Evolutionary conservation across 2,797 vertebrate species (phyloP).

Genomic region (Mus minutoides): DNA sequence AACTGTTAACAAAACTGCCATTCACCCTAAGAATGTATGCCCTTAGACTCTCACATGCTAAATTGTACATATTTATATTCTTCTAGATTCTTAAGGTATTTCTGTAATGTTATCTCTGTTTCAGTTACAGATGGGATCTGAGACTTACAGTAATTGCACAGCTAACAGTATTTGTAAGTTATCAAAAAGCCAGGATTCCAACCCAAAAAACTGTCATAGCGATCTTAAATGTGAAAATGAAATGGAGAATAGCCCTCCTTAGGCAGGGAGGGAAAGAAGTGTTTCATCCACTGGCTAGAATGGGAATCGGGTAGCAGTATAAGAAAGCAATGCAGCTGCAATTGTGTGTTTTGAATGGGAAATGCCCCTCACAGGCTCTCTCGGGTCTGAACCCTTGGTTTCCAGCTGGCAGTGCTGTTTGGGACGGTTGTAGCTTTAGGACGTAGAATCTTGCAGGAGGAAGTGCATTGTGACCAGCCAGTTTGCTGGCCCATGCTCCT

Average conservation of each 20-base stretch:
- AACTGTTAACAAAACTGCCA: neutral
- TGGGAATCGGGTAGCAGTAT: neutral
- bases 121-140: neutral
- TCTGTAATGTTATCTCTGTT: neutral
- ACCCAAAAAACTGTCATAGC: neutral
- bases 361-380: too few relatives aligned
- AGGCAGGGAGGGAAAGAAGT: neutral
- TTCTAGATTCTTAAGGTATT: neutral
- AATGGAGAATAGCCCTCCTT: neutral
- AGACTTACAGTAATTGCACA: neutral
- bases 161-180: neutral
- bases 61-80: neutral
- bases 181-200: neutral
- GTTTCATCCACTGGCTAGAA: neutral
- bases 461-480: neutral
- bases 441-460: neutral
- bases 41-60: neutral
- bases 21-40: neutral
- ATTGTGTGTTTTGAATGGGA: neutral
- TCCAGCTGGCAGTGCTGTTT: neutral
- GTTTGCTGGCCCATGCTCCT: neutral
- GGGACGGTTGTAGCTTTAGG: neutral
- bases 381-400: neutral
- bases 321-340: neutral
- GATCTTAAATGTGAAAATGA: neutral